Conservation (phyloP, 2,888 invertebrate species). For the Falcaria lacertinaria region DNA sequence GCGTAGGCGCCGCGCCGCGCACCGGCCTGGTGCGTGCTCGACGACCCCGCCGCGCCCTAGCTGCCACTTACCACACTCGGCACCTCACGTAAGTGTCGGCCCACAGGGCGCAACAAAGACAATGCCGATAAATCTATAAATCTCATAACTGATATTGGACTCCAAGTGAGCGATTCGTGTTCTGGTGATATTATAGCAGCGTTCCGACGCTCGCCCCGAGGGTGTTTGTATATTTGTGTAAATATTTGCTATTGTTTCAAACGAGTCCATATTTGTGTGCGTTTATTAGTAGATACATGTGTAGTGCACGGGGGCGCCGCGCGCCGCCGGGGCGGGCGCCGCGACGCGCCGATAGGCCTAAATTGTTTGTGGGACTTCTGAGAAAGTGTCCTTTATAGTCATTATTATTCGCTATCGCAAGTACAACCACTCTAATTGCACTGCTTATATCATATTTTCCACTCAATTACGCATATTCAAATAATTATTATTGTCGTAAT, state of each 20-base stretch:
- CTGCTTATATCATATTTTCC: slow-evolving; percentile 11
- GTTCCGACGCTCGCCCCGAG: slow-evolving; percentile 34
- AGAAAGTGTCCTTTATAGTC: slow-evolving; percentile 66
- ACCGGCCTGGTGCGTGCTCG: slow-evolving; percentile 43
- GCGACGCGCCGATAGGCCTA: slow-evolving; percentile 60
- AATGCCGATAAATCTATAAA: slow-evolving; percentile 26
- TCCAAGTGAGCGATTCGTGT: slow-evolving; percentile 74
- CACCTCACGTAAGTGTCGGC: slow-evolving; percentile 17
- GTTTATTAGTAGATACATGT: slow-evolving; percentile 60
- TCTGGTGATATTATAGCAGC: slow-evolving; percentile 56
- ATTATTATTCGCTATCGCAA: slow-evolving; percentile 40
- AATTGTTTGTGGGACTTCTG: slow-evolving; percentile 51
- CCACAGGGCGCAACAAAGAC: slow-evolving; percentile 9
- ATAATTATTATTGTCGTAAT: not conserved
- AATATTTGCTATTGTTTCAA: slow-evolving; percentile 56
- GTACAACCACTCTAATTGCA: slow-evolving; percentile 47
- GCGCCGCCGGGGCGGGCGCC: slow-evolving; percentile 40
- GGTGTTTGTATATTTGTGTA: slow-evolving; percentile 60
- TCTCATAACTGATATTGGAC: slow-evolving; percentile 68
- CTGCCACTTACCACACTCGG: slow-evolving; percentile 4
- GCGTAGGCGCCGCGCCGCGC: slow-evolving; percentile 83
- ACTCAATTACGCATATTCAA: slow-evolving; percentile 14
- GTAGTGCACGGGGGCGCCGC: slow-evolving; percentile 46
- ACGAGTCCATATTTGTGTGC: slow-evolving; percentile 56
- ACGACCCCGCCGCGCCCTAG: slow-evolving; percentile 28